Evolutionary conservation across 1,140 invertebrate species (phyloP).

Genomic region (Drosophila watanabei): DNA sequence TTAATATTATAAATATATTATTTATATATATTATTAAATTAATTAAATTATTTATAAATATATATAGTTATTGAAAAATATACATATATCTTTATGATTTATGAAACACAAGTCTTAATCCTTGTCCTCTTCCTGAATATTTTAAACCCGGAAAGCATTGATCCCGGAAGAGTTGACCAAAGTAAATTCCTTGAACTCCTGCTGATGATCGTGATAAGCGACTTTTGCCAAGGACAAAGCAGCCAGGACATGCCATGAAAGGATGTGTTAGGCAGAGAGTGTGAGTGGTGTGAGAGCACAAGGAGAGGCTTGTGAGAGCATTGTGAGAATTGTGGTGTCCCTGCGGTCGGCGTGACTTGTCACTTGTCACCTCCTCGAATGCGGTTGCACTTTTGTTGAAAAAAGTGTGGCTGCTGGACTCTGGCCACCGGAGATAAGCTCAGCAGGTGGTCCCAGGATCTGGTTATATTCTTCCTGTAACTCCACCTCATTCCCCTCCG

Average conservation of each 20-base stretch:
- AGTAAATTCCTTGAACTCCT: conserved; percentile 6
- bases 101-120: neutral
- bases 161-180: conserved; percentile 1
- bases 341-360: conserved; percentile 21
- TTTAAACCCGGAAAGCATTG: neutral
- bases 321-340: neutral
- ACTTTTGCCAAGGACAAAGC: conserved; percentile 10
- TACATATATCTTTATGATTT: no score
- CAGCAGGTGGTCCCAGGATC: conserved; percentile 33
- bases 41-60: no score
- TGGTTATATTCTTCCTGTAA: neutral
- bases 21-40: no score
- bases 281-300: neutral
- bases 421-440: conserved; percentile 57
- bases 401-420: conserved; percentile 23
- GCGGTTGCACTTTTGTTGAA: conserved; percentile 40
- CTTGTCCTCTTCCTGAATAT: neutral
- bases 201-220: conserved; percentile 7
- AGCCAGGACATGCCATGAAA: neutral
- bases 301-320: neutral
- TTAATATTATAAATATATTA: no score
- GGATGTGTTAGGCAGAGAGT: neutral
- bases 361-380: conserved; percentile 17
- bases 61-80: neutral
- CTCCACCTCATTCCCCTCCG: neutral